Evolutionary conservation across 1,140 invertebrate species (phyloP).

Genomic region (Ectropis grisescens): DNA sequence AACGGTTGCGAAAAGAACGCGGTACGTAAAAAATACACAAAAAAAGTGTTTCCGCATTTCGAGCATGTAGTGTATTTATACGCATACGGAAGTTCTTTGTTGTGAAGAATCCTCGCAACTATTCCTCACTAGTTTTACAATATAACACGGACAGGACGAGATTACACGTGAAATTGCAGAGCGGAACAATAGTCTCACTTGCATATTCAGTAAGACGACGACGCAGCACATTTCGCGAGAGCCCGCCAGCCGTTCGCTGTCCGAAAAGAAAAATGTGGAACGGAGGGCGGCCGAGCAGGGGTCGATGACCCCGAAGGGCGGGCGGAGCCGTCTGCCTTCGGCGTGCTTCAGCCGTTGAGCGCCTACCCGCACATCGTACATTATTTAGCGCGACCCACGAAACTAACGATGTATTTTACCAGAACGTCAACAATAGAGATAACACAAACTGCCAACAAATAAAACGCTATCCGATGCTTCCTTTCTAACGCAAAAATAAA

Average conservation of each 20-base stretch:
- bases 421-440: too few species aligned
- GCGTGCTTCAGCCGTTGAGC: constrained; percentile 31
- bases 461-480: too few species aligned
- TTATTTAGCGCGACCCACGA: constrained; percentile 31
- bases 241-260: constrained; percentile 40
- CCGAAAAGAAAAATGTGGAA: constrained; percentile 56
- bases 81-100: too few species aligned
- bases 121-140: too few species aligned
- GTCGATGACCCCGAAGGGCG: constrained; percentile 37
- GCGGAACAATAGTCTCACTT: constrained; percentile 44
- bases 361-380: constrained; percentile 40
- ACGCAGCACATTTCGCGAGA: constrained; percentile 39
- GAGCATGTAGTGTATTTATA: too few species aligned
- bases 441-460: too few species aligned
- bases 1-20: too few species aligned
- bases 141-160: constrained; percentile 14
- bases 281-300: constrained; percentile 31
- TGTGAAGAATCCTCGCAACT: too few species aligned
- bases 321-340: constrained; percentile 9
- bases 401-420: not conserved
- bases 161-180: constrained; percentile 56
- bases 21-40: too few species aligned
- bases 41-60: too few species aligned
- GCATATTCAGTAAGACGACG: constrained; percentile 38
- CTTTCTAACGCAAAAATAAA: too few species aligned